Evolutionary conservation across 1,140 invertebrate species (phyloP), one percentile per base, ranked within the genome.

Genomic region (Saccostrea cuccullata): DNA sequence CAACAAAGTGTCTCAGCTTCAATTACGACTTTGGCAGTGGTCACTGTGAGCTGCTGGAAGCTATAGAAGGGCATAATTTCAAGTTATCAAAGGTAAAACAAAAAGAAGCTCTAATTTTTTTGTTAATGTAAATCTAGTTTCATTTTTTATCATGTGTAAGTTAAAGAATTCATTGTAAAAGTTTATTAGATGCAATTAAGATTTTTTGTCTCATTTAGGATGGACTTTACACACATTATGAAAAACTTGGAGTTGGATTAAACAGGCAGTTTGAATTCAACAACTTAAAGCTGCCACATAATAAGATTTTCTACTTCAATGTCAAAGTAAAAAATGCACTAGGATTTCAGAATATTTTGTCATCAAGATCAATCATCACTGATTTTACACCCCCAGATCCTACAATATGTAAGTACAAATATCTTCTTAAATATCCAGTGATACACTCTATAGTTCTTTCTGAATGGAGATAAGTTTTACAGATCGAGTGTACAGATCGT

Each of bases 361-460:
- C 89, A 23, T 89, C 90, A 20, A 60, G 89, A 4, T 90, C 90
- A 5, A 90, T 91, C 17, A 58, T 93, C 47, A 84, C 89, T 20
- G 92, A 93, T 77, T 88, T 91, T 6, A 93, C 92, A 70, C 85
- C 90, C 26, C 92, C 92, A 36, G 87, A 90, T 67, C 92, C 92
- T 87, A 85, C 58, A 0, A 85, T 85, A 67, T 67, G 82, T 84
- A 55, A 55, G 82, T 55, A 84, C 47, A 56, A 26, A 82, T 15
- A 47, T 47, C 47, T 9, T 47, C 47, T 47, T 47, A 47, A 47
- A 8, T 47, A 47, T 36, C 2, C 30, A 36, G 30, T 36, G 30
- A 36, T 47, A 47, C 47, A 47, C 9, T 47, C 47, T 47, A 47
- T 2, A 47, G 47, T 47, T 5, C 5, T 47, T 8, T 47, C 9